phyloP scores from a whole-genome alignment of 2,113 vertebrate genomes.

The Plectropomus leopardus region DNA sequence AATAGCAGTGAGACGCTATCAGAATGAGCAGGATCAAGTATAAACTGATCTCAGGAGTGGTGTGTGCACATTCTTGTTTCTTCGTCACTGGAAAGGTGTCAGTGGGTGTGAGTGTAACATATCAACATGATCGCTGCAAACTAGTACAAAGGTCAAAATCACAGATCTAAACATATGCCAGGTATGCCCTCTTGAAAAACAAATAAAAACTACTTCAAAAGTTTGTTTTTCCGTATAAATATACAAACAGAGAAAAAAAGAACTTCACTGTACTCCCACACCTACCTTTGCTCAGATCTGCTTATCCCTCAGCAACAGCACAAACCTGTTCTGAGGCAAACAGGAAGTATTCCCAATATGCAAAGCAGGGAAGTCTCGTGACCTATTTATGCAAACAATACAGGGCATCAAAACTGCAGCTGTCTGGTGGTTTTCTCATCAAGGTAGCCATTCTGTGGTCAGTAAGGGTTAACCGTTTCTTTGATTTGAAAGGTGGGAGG shows the following conservation, averaged over 20 bases:
- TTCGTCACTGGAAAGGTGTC: neutral
- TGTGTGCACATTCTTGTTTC: neutral
- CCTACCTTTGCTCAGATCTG: constrained; percentile 41
- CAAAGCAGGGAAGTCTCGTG: constrained; percentile 51
- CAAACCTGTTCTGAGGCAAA: constrained; percentile 69
- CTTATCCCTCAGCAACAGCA: constrained; percentile 11
- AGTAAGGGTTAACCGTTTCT: constrained; percentile 1
- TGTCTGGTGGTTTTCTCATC: constrained; percentile 17
- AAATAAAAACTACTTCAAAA: neutral
- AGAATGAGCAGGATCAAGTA: neutral
- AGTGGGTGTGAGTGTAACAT: neutral
- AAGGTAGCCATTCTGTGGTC: neutral
- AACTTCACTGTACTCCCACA: neutral
- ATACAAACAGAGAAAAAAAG: neutral
- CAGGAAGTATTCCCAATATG: constrained; percentile 70
- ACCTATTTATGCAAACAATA: constrained; percentile 73
- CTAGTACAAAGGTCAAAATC: constrained; percentile 70
- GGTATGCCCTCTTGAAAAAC: neutral
- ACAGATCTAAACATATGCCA: constrained; percentile 10
- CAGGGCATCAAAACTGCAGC: neutral
- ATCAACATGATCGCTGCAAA: neutral
- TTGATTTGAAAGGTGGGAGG: neutral
- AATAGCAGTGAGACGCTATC: neutral
- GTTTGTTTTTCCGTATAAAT: neutral
- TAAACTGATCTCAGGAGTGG: neutral